Conservation (phyloP, 2,797 vertebrate genomes). For the Microtus californicus region DNA sequence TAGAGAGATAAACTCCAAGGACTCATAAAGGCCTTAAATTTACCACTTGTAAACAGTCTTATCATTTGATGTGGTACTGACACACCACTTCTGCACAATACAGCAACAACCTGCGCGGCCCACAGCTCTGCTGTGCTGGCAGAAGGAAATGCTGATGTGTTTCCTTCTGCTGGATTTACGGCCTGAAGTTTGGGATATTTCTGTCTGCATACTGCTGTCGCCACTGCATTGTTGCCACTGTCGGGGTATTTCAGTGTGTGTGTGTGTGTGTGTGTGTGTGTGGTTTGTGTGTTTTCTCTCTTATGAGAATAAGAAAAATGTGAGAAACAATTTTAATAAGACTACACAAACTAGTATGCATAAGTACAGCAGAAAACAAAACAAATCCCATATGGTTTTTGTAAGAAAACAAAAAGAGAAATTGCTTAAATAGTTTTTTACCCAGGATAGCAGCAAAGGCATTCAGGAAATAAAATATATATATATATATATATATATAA, state of each 20-base stretch:
- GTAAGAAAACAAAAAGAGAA: conserved; percentile 37
- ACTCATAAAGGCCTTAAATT: conserved; percentile 51
- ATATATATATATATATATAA: not conserved
- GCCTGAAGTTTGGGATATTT: conserved; percentile 57
- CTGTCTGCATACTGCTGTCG: not conserved
- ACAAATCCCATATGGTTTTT: not conserved
- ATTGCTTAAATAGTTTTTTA: not conserved
- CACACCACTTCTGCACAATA: not conserved
- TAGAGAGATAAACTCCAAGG: conserved; percentile 57
- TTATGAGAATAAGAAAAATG: not conserved
- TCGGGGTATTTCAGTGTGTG: not conserved
- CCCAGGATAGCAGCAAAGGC: conserved; percentile 52
- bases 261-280: not conserved
- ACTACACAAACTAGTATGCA: not conserved
- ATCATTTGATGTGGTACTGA: conserved; percentile 55
- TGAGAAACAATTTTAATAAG: not conserved
- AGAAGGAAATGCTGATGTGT: conserved; percentile 49
- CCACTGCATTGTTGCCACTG: not conserved
- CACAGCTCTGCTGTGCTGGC: not conserved
- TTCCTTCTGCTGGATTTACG: conserved; percentile 46
- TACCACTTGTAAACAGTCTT: conserved; percentile 59
- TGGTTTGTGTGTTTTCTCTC: not conserved
- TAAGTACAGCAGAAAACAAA: not conserved
- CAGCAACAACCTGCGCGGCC: not conserved
- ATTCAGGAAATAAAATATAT: conserved; percentile 16